Evolutionary conservation across 2,888 invertebrate genomes (phyloP).

Genomic region (Sceliomorpha sp.): DNA sequence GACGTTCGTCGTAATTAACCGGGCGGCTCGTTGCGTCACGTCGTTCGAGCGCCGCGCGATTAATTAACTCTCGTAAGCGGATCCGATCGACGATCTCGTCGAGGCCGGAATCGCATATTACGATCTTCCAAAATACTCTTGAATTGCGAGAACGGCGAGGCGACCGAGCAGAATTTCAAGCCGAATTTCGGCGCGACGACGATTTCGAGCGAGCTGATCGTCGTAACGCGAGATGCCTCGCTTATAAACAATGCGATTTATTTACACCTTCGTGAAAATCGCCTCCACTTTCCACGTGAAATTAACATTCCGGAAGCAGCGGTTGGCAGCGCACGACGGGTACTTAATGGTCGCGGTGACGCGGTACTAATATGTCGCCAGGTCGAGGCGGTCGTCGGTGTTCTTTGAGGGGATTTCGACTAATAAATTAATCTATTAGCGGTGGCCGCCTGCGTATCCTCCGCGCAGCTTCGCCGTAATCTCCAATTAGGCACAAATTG

Average conservation of each 20-base stretch:
- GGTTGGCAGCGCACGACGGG: slow-evolving; percentile 61
- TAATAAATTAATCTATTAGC: slow-evolving; percentile 80
- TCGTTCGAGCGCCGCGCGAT: too few relatives aligned
- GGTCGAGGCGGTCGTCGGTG: slow-evolving; percentile 65
- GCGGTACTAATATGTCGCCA: slow-evolving; percentile 76
- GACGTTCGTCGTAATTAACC: slow-evolving; percentile 6
- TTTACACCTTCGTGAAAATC: slow-evolving; percentile 33
- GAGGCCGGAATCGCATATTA: too few relatives aligned
- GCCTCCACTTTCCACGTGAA: slow-evolving; percentile 28
- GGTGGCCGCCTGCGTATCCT: slow-evolving; percentile 61
- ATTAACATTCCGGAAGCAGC: slow-evolving; percentile 67
- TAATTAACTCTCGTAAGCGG: too few relatives aligned
- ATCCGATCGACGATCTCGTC: too few relatives aligned
- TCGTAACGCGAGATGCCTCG: not conserved
- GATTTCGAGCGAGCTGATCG: not conserved
- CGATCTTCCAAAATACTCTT: too few relatives aligned
- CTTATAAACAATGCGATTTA: slow-evolving; percentile 41
- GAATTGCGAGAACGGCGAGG: not conserved
- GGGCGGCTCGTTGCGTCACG: not conserved
- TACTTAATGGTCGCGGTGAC: slow-evolving; percentile 73
- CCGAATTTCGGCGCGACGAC: slow-evolving; percentile 2
- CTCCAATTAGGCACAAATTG: slow-evolving; percentile 78
- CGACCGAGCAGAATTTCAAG: slow-evolving; percentile 1
- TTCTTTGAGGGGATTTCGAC: slow-evolving; percentile 75
- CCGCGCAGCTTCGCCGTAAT: slow-evolving; percentile 67